A percentile compares a stretch with the other conserved stretches of the same genome.
phyloP scores from a whole-genome alignment of 2,888 invertebrate genomes.

The Sepioteuthis lessoniana region DNA sequence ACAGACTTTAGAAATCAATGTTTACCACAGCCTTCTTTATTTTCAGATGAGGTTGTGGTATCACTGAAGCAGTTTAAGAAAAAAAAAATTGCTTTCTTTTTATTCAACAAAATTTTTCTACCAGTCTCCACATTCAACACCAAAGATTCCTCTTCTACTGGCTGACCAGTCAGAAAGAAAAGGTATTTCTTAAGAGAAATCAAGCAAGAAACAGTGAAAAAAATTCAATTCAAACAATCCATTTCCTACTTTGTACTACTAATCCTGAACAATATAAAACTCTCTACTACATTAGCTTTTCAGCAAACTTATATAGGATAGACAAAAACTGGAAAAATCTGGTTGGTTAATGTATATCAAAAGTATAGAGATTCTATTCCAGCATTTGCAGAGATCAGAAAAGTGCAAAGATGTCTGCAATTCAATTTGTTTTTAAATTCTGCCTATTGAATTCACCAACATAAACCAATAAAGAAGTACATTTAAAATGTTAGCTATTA shows the following conservation, averaged over 20 bases:
- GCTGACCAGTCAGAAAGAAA: background rate
- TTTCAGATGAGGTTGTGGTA: background rate
- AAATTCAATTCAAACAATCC: background rate
- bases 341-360: too few relatives aligned
- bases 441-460: background rate
- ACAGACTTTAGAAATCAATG: background rate
- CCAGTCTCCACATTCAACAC: background rate
- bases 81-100: background rate
- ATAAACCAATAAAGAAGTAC: background rate
- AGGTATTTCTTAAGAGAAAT: background rate
- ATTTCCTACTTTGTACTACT: too few relatives aligned
- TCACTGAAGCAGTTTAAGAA: background rate
- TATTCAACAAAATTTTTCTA: background rate
- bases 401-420: too few relatives aligned
- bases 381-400: background rate
- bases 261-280: too few relatives aligned
- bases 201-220: background rate
- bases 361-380: background rate
- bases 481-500: background rate
- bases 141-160: background rate
- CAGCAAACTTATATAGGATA: too few relatives aligned
- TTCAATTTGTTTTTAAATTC: too few relatives aligned
- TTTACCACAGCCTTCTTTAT: background rate
- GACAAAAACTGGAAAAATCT: too few relatives aligned
- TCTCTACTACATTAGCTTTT: too few relatives aligned